Evolutionary conservation across 2,888 invertebrate genomes (phyloP).

Genomic region (Drosophila birchii): DNA sequence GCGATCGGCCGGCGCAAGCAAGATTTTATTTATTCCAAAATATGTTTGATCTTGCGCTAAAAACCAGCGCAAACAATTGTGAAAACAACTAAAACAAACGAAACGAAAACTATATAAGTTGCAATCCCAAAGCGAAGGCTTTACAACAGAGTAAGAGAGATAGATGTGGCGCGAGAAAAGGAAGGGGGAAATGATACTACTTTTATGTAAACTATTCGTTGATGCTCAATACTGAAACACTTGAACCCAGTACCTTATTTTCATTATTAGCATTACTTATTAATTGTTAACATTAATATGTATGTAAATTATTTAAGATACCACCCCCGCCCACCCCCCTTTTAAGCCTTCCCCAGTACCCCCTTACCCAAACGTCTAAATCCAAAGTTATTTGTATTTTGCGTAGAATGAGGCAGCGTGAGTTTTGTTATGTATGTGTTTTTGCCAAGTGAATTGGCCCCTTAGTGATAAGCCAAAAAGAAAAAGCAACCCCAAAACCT

Average conservation of each 20-base stretch:
- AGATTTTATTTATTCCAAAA: conserved; percentile 54
- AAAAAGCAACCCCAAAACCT: conserved; percentile 43
- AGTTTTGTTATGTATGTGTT: conserved; percentile 72
- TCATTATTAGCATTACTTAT: conserved; percentile 80
- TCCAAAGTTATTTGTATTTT: conserved; percentile 75
- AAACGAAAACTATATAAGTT: conserved; percentile 51
- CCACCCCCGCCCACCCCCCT: background rate
- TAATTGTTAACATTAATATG: conserved; percentile 77
- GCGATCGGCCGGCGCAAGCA: conserved; percentile 46
- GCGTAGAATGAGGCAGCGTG: conserved; percentile 66
- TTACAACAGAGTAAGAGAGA: conserved; percentile 27
- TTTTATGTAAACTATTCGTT: conserved; percentile 73
- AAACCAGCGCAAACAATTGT: conserved; percentile 47
- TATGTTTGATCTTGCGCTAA: conserved; percentile 58
- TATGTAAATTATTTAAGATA: conserved; percentile 76
- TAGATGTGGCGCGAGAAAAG: conserved; percentile 26
- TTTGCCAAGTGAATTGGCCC: conserved; percentile 62
- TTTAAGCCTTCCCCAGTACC: conserved; percentile 4
- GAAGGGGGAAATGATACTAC: conserved; percentile 35
- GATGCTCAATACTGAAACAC: conserved; percentile 78
- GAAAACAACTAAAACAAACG: conserved; percentile 51
- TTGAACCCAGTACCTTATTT: conserved; percentile 84
- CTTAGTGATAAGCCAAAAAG: conserved; percentile 51
- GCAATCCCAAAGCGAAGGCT: conserved; percentile 53
- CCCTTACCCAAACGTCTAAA: conserved; percentile 13